A percentile compares a stretch with the other conserved stretches of the same genome.
Conservation (phyloP, 2,888 invertebrate genomes). For the Scaptodrosophila latifasciaeformis region DNA sequence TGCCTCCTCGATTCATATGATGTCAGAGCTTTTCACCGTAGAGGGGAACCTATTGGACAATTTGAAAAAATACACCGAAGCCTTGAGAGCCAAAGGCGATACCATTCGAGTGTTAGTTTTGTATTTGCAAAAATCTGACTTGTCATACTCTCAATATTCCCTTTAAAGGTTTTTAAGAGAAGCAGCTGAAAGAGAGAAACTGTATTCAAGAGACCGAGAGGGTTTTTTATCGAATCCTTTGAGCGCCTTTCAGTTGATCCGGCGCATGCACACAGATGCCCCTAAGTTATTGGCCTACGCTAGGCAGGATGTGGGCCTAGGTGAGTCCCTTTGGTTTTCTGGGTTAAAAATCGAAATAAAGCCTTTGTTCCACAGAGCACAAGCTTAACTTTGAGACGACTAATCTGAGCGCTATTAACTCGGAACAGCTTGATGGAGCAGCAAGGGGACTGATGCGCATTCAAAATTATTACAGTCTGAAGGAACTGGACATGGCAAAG, state of each 20-base stretch:
- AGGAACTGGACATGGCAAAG: slow-evolving; percentile 85
- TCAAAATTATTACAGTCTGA: slow-evolving; percentile 90
- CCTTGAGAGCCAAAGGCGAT: slow-evolving; percentile 46
- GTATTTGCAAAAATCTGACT: no score
- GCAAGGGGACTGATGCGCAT: slow-evolving; percentile 82
- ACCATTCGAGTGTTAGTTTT: slow-evolving; percentile 34
- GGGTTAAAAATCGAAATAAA: no score
- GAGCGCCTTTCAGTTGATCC: slow-evolving; percentile 50
- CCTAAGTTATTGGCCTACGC: slow-evolving; percentile 40
- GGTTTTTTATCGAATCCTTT: slow-evolving; percentile 59
- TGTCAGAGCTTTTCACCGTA: slow-evolving; percentile 39
- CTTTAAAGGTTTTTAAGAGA: slow-evolving; percentile 29
- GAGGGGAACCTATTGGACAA: slow-evolving; percentile 43
- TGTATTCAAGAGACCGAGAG: slow-evolving; percentile 30
- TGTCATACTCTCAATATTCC: background rate
- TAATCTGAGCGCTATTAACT: slow-evolving; percentile 78
- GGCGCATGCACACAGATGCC: slow-evolving; percentile 61
- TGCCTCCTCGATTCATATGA: background rate
- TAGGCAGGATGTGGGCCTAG: slow-evolving; percentile 28
- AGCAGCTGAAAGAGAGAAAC: slow-evolving; percentile 35
- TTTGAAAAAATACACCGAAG: slow-evolving; percentile 40
- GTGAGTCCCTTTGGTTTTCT: slow-evolving; percentile 21
- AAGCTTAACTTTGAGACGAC: background rate
- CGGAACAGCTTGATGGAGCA: slow-evolving; percentile 85
- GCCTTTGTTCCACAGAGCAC: no score